phyloP scores from a whole-genome alignment of 2,113 vertebrate genomes.

The Tachuris rubrigastra region DNA sequence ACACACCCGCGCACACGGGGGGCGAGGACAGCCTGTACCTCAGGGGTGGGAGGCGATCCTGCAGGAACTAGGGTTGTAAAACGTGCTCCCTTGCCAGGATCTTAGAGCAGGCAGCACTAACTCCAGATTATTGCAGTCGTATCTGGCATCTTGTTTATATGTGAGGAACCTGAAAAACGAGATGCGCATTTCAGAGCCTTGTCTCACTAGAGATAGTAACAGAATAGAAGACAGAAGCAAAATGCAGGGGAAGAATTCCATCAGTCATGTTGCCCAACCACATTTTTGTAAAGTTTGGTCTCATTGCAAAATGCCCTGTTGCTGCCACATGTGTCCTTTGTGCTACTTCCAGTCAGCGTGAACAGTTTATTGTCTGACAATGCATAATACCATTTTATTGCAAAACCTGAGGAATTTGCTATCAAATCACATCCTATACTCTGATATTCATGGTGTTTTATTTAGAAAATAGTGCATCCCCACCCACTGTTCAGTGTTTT shows the following conservation, averaged over 20 bases:
- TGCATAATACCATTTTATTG: background rate
- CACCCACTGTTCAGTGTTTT: background rate
- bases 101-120: background rate
- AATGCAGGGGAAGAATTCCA: background rate
- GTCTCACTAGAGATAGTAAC: fast-evolving
- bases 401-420: background rate
- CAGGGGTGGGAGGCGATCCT: background rate
- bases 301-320: background rate
- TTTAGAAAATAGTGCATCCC: background rate
- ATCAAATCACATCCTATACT: background rate
- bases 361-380: background rate
- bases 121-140: fast-evolving
- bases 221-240: background rate
- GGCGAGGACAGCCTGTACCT: background rate
- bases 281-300: background rate
- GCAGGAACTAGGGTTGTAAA: background rate
- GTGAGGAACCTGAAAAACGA: background rate
- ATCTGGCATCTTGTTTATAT: fast-evolving
- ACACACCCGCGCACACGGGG: background rate
- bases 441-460: background rate
- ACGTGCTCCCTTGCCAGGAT: fast-evolving
- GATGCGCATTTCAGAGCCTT: fast-evolving
- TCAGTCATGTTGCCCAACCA: background rate
- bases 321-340: background rate
- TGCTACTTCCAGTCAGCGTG: background rate